Evolutionary conservation across 2,797 vertebrate genomes (phyloP).

Genomic region (Microctenopoma stevenorrisi): DNA sequence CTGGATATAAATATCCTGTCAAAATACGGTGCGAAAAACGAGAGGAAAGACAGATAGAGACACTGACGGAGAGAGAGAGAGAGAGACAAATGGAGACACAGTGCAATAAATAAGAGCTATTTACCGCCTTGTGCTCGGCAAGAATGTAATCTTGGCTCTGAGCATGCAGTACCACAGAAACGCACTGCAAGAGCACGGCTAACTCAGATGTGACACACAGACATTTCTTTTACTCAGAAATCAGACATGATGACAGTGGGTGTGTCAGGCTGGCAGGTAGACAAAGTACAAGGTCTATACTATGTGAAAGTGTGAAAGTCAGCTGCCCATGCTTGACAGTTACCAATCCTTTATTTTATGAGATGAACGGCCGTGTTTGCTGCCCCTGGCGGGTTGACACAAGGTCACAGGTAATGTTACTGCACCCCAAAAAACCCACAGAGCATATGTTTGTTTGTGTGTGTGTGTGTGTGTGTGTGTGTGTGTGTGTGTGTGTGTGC

Average conservation of each 20-base stretch:
- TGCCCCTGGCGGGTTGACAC: conserved; percentile 47
- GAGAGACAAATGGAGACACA: conserved; percentile 13
- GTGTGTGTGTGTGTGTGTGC: neutral
- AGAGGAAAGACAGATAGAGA: conserved; percentile 47
- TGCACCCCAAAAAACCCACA: conserved; percentile 12
- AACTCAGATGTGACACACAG: conserved; percentile 31
- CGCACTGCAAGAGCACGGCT: conserved; percentile 51
- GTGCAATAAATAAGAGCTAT: conserved; percentile 53
- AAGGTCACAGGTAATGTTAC: conserved; percentile 40
- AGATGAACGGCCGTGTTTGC: conserved; percentile 18
- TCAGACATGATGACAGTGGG: conserved; percentile 62
- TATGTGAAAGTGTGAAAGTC: conserved; percentile 23
- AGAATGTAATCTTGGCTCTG: conserved; percentile 71
- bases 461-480: neutral
- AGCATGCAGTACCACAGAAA: conserved; percentile 53
- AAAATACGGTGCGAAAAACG: conserved; percentile 52
- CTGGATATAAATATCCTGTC: conserved; percentile 55
- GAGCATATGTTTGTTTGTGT: neutral
- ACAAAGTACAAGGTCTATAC: conserved; percentile 59
- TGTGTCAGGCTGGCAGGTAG: conserved; percentile 64
- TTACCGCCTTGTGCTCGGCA: conserved; percentile 63
- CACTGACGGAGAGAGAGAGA: conserved; percentile 39
- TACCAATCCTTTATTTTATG: conserved; percentile 33
- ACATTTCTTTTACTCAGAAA: conserved; percentile 34
- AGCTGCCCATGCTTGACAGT: conserved; percentile 17